Evolutionary conservation across 2,113 vertebrate genomes (phyloP).

Genomic region (Castor canadensis): DNA sequence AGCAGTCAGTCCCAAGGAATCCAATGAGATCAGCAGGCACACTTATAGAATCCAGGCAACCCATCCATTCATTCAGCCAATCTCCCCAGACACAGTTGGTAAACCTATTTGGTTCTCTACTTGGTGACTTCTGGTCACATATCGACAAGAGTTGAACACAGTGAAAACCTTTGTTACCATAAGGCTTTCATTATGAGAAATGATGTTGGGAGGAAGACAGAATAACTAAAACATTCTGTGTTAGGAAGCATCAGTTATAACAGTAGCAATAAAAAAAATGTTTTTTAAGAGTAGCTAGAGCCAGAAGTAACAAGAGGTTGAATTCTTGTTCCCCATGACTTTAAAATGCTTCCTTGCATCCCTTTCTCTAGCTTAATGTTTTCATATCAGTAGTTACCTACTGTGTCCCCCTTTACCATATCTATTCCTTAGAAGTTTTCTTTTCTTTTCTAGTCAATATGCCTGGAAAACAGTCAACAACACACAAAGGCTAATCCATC

Average conservation of each 20-base stretch:
- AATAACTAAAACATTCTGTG: neutral
- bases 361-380: neutral
- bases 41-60: neutral
- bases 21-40: neutral
- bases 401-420: neutral
- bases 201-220: neutral
- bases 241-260: neutral
- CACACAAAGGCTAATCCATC: neutral
- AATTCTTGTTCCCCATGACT: neutral
- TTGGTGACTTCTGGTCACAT: neutral
- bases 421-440: neutral
- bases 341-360: neutral
- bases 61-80: neutral
- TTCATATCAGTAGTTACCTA: neutral
- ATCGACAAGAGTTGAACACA: neutral
- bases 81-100: neutral
- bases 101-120: neutral
- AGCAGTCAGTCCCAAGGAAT: neutral
- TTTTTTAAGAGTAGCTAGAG: neutral
- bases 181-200: neutral
- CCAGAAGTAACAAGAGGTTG: neutral
- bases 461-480: neutral
- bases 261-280: neutral
- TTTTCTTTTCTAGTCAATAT: neutral
- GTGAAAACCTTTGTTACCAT: neutral